Base-by-base conservation (phyloP, 2,113 vertebrate genomes). In the Indri indri region DNA sequence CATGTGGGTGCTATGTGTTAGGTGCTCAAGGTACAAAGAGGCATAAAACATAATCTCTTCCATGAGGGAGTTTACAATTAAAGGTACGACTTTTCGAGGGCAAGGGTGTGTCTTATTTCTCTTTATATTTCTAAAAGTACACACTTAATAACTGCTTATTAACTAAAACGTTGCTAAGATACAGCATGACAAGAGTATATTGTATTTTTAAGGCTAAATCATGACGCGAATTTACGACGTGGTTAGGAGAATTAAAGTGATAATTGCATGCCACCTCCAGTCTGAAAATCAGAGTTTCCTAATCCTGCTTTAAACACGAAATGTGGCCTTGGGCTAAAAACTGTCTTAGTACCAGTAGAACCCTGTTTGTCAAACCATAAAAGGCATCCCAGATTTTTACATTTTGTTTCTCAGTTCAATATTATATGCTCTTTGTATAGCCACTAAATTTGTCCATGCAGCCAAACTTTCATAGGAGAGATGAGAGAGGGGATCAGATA, bases 381-480 rank as follows among this genome's bases (percentile, higher is more conserved):
- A 86, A 61, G 18, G 0, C 52, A 85, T 76, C 34, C 25, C 34
- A 52, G 76, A 68, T 32, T 92, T 97, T 80, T 89, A 70, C 61
- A 90, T 95, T 97, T n/a, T 86, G 10, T 87, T 97, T 86, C 14
- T 90, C 11, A n/a, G 30, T 76, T 18, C 88, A 92, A 80, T 14
- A 47, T 50, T 47, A 57, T 89, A 91, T 59, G 30, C 12, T 81
- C 20, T 57, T 79, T 89, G 42, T 13, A 37, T 50, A 91, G 17
- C 11, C 14, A 92, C 32, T 86, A 45, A 89, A 45, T 68, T 79
- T 76, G 59, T 32, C 50, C 32, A 65, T 68, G 18, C 2, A 80
- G 25, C 20, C 34, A 76, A 86, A 83, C 22, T 70, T 88, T 91
- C 74, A 63, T 30, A 70, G 59, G 47, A 90, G 61, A 94, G 23